phyloP scores from a whole-genome alignment of 35 echinoderm and acorn worm species.

The Holothuria glaberrima region DNA sequence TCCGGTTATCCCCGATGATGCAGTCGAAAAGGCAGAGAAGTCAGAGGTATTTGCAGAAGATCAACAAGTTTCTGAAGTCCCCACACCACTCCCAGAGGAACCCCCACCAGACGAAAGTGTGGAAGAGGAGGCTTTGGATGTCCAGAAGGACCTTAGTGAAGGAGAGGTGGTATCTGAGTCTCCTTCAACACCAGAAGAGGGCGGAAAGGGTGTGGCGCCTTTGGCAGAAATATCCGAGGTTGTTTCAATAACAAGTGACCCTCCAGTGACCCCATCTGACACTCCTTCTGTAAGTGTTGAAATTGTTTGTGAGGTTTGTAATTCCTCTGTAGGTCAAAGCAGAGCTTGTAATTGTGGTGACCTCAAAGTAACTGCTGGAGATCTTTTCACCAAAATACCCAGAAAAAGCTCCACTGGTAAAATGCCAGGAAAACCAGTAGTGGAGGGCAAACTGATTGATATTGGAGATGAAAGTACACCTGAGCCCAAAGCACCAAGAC shows the following conservation, averaged over 20 bases:
- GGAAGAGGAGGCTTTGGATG: slow-evolving; percentile 32
- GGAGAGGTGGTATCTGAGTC: background rate
- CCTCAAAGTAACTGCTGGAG: slow-evolving; percentile 64
- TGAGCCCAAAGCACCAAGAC: slow-evolving; percentile 12
- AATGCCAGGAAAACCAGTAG: slow-evolving; percentile 29
- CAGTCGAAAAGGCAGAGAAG: slow-evolving; percentile 47
- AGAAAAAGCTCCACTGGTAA: background rate
- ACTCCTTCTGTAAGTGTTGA: slow-evolving; percentile 85
- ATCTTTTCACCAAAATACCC: slow-evolving; percentile 8
- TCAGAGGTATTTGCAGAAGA: background rate
- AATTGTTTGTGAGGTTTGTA: slow-evolving; percentile 90
- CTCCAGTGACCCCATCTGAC: slow-evolving; percentile 72
- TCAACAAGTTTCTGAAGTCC: background rate
- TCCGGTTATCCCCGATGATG: slow-evolving; percentile 44
- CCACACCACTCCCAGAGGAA: slow-evolving; percentile 12
- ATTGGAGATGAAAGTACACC: background rate
- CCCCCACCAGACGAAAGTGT: slow-evolving; percentile 34
- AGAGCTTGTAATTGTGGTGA: slow-evolving; percentile 82
- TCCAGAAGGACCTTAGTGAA: background rate
- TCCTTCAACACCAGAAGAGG: slow-evolving; percentile 9
- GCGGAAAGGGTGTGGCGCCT: slow-evolving; percentile 56
- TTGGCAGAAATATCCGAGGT: slow-evolving; percentile 90
- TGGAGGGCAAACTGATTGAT: slow-evolving; percentile 44
- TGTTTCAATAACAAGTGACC: slow-evolving; percentile 66
- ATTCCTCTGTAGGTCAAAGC: slow-evolving; percentile 70